Conservation (phyloP, 2,888 invertebrate genomes). For the Andrena camellia region DNA sequence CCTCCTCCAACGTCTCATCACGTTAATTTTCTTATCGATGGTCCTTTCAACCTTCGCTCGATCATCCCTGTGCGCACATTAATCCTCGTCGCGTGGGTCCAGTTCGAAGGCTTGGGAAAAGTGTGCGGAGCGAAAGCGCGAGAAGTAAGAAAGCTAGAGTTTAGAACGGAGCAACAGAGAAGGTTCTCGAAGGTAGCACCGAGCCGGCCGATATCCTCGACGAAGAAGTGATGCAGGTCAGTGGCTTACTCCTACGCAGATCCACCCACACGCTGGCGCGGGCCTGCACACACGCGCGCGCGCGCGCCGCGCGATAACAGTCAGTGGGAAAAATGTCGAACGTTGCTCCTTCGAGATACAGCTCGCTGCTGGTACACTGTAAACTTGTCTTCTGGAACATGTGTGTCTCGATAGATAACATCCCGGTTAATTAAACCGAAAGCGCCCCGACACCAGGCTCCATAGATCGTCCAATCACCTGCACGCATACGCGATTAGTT, state of each 20-base stretch:
- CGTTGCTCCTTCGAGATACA: slow-evolving; percentile 55
- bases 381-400: slow-evolving; percentile 8
- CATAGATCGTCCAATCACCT: background rate
- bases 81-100: background rate
- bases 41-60: no score
- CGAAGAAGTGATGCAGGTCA: slow-evolving; percentile 75
- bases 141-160: no score
- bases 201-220: slow-evolving; percentile 38
- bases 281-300: slow-evolving; percentile 8
- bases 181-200: slow-evolving; percentile 15
- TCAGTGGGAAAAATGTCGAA: slow-evolving; percentile 46
- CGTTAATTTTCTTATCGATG: no score
- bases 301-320: slow-evolving; percentile 39
- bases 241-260: slow-evolving; percentile 69
- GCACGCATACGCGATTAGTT: background rate
- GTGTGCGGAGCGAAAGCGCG: background rate
- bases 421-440: slow-evolving; percentile 1
- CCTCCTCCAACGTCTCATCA: no score
- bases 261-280: slow-evolving; percentile 55
- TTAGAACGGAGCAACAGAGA: background rate
- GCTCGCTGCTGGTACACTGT: slow-evolving; percentile 11
- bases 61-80: background rate
- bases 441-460: background rate
- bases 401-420: background rate
- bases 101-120: background rate